Evolutionary conservation across 1,140 invertebrate species (phyloP).

Genomic region (Drosophila paulistorum): DNA sequence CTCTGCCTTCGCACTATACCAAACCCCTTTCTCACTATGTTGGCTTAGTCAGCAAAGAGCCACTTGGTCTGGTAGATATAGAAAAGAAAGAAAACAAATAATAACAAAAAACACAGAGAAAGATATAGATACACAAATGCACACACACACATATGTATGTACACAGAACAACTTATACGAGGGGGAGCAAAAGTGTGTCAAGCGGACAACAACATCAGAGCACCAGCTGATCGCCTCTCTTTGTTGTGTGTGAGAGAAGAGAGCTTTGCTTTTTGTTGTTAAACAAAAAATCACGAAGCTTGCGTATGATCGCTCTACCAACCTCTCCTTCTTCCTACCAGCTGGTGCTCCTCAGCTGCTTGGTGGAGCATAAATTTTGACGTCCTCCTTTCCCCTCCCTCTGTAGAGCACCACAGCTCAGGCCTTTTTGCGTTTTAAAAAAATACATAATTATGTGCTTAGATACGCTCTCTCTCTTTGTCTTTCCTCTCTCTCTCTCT

Average conservation of each 20-base stretch:
- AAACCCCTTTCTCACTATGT: slow-evolving; percentile 41
- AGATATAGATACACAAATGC: neutral
- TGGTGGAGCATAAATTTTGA: slow-evolving; percentile 70
- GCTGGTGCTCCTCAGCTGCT: slow-evolving; percentile 50
- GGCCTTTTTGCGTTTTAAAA: slow-evolving; percentile 77
- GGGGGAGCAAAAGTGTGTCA: slow-evolving; percentile 67
- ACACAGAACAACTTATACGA: slow-evolving; percentile 1
- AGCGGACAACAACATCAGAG: slow-evolving; percentile 66
- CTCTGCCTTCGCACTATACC: slow-evolving; percentile 4
- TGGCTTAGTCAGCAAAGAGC: slow-evolving; percentile 60
- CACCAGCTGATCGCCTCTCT: slow-evolving; percentile 65
- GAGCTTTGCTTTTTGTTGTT: slow-evolving; percentile 60
- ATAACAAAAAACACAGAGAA: slow-evolving; percentile 37
- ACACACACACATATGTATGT: neutral
- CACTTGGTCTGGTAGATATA: slow-evolving; percentile 66
- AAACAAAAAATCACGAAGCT: slow-evolving; percentile 73
- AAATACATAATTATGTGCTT: slow-evolving; percentile 80
- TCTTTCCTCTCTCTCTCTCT: slow-evolving; percentile 6
- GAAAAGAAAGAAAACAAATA: slow-evolving; percentile 56
- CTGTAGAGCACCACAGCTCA: slow-evolving; percentile 20
- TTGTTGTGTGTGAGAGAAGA: slow-evolving; percentile 3
- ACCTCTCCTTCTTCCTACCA: slow-evolving; percentile 19
- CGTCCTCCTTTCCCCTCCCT: slow-evolving; percentile 48
- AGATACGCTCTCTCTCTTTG: slow-evolving; percentile 56
- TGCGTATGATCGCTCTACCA: slow-evolving; percentile 57